Percentiles rank a stretch among this genome's conserved stretches.
phyloP scores from a whole-genome alignment of 2,888 invertebrate species.

The Hypomecis atomaria region DNA sequence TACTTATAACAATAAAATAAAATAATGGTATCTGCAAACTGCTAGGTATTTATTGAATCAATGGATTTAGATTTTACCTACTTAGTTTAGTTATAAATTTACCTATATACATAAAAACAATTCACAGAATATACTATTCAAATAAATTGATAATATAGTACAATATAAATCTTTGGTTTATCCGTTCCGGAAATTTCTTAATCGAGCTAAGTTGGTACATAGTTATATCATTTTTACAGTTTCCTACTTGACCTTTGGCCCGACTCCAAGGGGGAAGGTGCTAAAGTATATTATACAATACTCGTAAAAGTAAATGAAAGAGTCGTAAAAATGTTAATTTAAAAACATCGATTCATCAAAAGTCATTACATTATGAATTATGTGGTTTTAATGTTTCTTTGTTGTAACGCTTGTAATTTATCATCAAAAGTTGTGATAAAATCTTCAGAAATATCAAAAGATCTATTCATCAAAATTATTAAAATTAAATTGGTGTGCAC shows the following conservation, averaged over 20 bases:
- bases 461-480: too few relatives aligned
- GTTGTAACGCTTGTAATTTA: neutral
- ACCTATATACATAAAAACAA: too few relatives aligned
- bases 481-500: too few relatives aligned
- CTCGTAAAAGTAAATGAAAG: slow-evolving; percentile 31
- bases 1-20: too few relatives aligned
- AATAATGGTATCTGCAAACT: too few relatives aligned
- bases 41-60: too few relatives aligned
- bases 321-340: slow-evolving; percentile 41
- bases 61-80: too few relatives aligned
- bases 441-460: neutral
- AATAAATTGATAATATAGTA: too few relatives aligned
- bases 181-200: neutral
- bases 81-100: too few relatives aligned
- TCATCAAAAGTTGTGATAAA: neutral
- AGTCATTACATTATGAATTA: slow-evolving; percentile 19
- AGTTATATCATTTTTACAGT: neutral
- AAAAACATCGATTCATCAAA: slow-evolving; percentile 31
- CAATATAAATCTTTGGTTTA: too few relatives aligned
- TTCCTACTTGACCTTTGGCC: slow-evolving; percentile 33
- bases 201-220: too few relatives aligned
- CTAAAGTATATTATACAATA: slow-evolving; percentile 34
- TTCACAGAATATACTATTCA: too few relatives aligned
- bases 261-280: slow-evolving; percentile 30
- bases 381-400: slow-evolving; percentile 19